Base-by-base conservation (phyloP, 2,888 invertebrate genomes). In the Tetrapedia diversipes region DNA sequence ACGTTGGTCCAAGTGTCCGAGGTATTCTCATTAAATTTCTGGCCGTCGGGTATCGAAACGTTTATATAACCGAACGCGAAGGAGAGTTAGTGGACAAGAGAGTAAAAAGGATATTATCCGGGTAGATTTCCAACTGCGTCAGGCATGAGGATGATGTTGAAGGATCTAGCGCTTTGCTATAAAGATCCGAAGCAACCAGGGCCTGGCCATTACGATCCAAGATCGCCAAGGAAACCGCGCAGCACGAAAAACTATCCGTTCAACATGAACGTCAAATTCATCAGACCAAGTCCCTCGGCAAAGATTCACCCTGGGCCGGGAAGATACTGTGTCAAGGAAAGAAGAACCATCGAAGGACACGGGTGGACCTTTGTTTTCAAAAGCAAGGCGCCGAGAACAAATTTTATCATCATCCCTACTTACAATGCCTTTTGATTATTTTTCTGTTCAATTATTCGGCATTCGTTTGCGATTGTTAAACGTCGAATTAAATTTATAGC, bases 151-250 rank as follows among this genome's bases (percentile, higher is more conserved):
- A 91, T 89, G 63, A 92, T 93, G 81, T 84, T 94, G 47, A 92
- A 92, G 3, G 93, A 94, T 80, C 71, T 93, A 16, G 89, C 92
- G 1, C 91, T 94, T 89, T 93, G 93, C 81, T 89, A 92, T 32
- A 92, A 92, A 53, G 91, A 92, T 59, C 92, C 93, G 0, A 83
- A 90, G 0, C 93, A 93, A 0, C 95, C 95, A 0, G 93, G 94
- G 0, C 94, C 95, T 0, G 92, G 92, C 0, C 86, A 90, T 65
- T 94, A 94, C 77, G 86, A 76, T 34, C 83, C 84, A 0, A 72
- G 41, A 24, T 41, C 39, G 0, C 66, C 63, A 0, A 34, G 43
- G 27, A 80, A 69, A n/a, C 69, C 65, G 0, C 54, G 0, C 10
- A 77, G 60, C 16, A 8, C 45, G 2, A 74, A 71, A 47, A 66